Percentiles rank a stretch among this genome's conserved stretches.
phyloP scores from a whole-genome alignment of 2,888 invertebrate species.

The Ichneumoninae sp. region DNA sequence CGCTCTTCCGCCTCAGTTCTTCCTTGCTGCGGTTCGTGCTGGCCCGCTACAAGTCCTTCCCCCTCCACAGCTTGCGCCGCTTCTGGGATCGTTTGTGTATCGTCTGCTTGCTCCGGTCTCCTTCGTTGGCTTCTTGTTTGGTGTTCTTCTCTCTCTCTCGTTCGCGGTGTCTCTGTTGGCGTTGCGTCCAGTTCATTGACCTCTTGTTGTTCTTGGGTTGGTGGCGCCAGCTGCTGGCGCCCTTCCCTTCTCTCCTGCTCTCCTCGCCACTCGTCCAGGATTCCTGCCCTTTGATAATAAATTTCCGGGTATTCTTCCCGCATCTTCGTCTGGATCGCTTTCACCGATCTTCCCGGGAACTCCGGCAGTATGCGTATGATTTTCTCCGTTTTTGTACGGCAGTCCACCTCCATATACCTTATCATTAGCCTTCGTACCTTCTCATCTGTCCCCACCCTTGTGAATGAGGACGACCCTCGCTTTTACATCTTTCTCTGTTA shows the following conservation, averaged over 20 bases:
- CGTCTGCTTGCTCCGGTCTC: neutral
- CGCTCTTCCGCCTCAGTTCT: neutral
- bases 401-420: neutral
- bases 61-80: neutral
- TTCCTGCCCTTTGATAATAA: slow-evolving; percentile 11
- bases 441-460: neutral
- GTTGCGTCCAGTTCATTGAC: neutral
- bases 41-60: neutral
- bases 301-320: neutral
- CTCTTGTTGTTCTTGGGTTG: neutral
- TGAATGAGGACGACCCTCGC: no score
- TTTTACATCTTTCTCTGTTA: no score
- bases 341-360: neutral
- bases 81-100: neutral
- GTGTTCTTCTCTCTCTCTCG: neutral
- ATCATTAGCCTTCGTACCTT: neutral
- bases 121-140: neutral
- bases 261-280: neutral
- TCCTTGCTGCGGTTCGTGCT: neutral
- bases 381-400: neutral
- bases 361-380: neutral
- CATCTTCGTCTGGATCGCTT: neutral
- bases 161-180: neutral
- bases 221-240: neutral
- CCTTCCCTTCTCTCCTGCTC: neutral